These are phyloP conservation scores for Anser brachyrhynchus DNA, from an alignment of 2,113 vertebrate species.

Conservation along the genomic window DNA sequence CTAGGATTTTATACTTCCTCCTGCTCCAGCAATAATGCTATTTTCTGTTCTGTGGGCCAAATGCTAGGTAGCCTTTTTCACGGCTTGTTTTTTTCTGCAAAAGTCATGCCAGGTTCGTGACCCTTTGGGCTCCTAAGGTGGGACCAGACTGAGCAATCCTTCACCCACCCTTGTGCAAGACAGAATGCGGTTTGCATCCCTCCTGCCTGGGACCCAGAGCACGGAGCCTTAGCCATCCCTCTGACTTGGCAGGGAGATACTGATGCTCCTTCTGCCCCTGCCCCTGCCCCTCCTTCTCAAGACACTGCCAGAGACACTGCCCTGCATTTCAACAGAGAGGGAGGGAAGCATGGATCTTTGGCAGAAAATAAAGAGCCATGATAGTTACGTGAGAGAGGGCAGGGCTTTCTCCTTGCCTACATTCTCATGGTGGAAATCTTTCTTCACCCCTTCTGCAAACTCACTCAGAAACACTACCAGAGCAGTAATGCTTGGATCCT, in stretches of 20 bases:
- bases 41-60: background rate
- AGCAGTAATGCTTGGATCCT: background rate
- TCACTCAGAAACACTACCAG: accelerated
- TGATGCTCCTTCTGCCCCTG: background rate
- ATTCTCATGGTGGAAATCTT: background rate
- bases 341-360: background rate
- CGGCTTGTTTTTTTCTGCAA: background rate
- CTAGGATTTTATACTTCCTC: background rate
- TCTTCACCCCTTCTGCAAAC: background rate
- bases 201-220: background rate
- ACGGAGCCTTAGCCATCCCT: accelerated
- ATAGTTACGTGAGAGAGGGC: background rate
- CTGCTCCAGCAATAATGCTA: background rate
- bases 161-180: background rate
- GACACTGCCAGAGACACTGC: background rate
- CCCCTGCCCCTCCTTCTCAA: background rate
- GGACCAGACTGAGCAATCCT: background rate
- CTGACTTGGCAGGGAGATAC: background rate
- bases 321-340: background rate
- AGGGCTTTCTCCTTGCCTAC: background rate
- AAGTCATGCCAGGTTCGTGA: background rate
- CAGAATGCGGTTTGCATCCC: accelerated
- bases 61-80: background rate
- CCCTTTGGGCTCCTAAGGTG: background rate
- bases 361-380: background rate